Evolutionary conservation across 2,888 invertebrate species (phyloP), one percentile per base, ranked within the genome.

Genomic region (Bellardia pandia): DNA sequence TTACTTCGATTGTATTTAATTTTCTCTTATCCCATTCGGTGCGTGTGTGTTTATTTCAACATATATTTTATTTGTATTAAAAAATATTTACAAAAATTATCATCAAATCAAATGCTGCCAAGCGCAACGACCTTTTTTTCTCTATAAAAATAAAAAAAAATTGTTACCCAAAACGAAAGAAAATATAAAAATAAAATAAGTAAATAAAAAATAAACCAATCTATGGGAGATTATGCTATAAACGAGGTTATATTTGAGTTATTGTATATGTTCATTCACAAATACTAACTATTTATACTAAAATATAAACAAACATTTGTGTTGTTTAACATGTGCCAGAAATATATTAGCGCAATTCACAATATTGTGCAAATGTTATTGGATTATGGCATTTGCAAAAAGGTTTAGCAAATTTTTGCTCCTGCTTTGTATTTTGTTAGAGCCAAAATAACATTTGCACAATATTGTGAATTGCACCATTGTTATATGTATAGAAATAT

Each of bases 101-200:
- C 84, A 86, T 86, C 78, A 79, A 74, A 85, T 79, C 51, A 79
- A 75, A 71, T 79, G 66, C 64, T 81, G 77, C 72, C 86, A 84
- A 76, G 86, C 86, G 80, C 68, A 81, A 84, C 84, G 84, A 80
- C 83, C 84, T 77, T 81, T 74, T 74, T 48, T 45, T 33, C 13
- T 30, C 45, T 8, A 16, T 40, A 64, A 45, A 68, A 56, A 58
- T 40, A 42, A 23, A 56, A 53, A 56, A 9, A 2, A 13, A 53
- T 30, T 45, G 45, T 45, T 13, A 37, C 9, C 16, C 40, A 51
- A 51, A 51, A 7, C 23, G 14, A 23, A 56, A 56, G 3, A 72
- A 72, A 58, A 23, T 9, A 23, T 13, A 45, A 66, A 42, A 42
- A 42, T 2, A 45, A 66, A 66, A 66, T 66, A 23, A 45, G 30